Base-by-base conservation (phyloP, 2,888 invertebrate species). In the Heliconius charithonia region DNA sequence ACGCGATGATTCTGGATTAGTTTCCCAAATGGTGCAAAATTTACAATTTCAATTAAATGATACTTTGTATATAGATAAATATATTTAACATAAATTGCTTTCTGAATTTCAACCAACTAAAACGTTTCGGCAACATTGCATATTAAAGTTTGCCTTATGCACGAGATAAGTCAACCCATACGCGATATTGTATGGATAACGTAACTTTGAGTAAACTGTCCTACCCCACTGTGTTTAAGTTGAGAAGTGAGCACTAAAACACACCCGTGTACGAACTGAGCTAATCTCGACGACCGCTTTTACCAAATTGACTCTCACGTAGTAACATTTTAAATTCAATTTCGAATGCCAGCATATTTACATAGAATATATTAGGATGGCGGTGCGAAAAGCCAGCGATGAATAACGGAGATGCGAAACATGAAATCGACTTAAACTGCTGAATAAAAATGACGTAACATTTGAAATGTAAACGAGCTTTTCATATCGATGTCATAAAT, bases 291-390 rank as follows among this genome's bases (percentile, higher is more conserved):
- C 69, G 69, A 69, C 73, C 70, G 78, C 76, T 76, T 76, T 76
- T 69, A 74, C 70, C 67, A 70, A 78, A 78, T 80, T 81, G 77
- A 77, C 80, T 81, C 74, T 59, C 74, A 45, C 45, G 66, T 66
- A 67, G 69, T 45, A 69, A 73, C 65, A 70, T 45, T 80, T 80
- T 74, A 73, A 80, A 78, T 76, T 78, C 80, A 78, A 80, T 78
- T 80, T 76, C 65, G 45, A 70, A 16, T 76, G 45, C 56, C 79
- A 71, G 25, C 72, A n/a, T 69, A 75, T 80, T 78, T 78, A 63
- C 76, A 80, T 78, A 41, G 70, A 79, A 78, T 80, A 80, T 73
- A 80, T 80, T 78, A 76, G 72, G 75, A 71, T 76, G 72, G 67
- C 62, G 51, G 62, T 69, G 75, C 66, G 70, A 71, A 76, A 71